These are phyloP conservation scores for Noctua comes DNA, from an alignment of 2,888 invertebrate genomes.

Conservation along the genomic window DNA sequence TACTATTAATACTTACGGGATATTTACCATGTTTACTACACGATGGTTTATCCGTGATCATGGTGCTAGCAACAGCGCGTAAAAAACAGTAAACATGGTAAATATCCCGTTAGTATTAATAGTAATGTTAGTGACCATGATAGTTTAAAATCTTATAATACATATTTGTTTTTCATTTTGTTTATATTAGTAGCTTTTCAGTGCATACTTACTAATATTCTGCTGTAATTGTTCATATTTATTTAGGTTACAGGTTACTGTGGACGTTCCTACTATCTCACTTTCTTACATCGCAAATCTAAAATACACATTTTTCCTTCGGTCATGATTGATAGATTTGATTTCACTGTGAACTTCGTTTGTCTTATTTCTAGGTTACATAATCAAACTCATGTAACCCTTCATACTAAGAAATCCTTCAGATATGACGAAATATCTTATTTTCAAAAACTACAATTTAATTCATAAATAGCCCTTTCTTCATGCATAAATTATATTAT, in stretches of 20 bases:
- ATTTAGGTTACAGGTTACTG: background rate
- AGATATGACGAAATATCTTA: too few species aligned
- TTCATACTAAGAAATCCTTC: too few species aligned
- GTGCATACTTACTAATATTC: background rate
- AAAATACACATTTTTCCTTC: background rate
- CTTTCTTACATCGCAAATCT: background rate
- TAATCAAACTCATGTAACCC: background rate
- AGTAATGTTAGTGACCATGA: too few species aligned
- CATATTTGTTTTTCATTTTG: background rate
- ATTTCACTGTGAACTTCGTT: background rate
- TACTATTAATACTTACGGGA: too few species aligned
- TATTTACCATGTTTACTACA: too few species aligned
- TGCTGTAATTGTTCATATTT: background rate
- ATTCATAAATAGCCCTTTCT: constrained; percentile 20
- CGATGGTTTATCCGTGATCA: too few species aligned
- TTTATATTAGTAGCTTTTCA: background rate
- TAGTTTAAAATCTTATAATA: too few species aligned
- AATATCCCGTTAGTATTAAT: too few species aligned
- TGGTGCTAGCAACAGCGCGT: too few species aligned
- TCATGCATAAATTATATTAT: constrained; percentile 15
- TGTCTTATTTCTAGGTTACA: background rate
- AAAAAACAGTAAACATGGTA: too few species aligned
- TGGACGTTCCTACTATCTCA: background rate
- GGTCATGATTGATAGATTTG: background rate
- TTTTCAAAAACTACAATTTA: background rate